phyloP scores from a whole-genome alignment of 2,888 invertebrate species.

The Sericinus montela region DNA sequence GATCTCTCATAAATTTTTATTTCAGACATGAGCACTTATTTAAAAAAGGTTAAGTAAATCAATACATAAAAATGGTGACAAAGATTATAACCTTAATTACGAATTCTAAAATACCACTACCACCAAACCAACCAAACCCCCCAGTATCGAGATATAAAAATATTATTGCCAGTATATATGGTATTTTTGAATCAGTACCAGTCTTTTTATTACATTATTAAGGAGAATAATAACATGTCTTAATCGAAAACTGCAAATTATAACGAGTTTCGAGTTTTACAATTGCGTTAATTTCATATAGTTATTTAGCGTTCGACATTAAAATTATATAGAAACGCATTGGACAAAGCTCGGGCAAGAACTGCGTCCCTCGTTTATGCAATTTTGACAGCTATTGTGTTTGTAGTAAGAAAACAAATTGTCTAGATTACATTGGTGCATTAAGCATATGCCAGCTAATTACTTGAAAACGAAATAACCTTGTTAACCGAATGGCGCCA shows the following conservation, averaged over 20 bases:
- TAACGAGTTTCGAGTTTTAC: conserved; percentile 9
- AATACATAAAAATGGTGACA: too few relatives aligned
- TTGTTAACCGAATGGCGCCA: conserved; percentile 18
- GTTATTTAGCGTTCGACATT: conserved; percentile 11
- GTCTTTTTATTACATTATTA: neutral
- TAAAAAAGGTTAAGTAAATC: too few relatives aligned
- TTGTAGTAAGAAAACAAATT: neutral
- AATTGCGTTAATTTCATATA: conserved; percentile 1
- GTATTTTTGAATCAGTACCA: neutral
- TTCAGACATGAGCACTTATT: too few relatives aligned
- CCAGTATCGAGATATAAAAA: too few relatives aligned
- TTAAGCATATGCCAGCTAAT: conserved; percentile 10
- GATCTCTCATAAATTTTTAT: too few relatives aligned
- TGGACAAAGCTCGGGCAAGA: conserved; percentile 3
- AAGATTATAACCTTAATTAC: too few relatives aligned
- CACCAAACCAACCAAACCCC: too few relatives aligned
- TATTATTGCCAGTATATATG: neutral
- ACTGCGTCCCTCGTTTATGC: neutral
- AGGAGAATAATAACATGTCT: conserved; percentile 1
- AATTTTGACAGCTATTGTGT: conserved; percentile 1
- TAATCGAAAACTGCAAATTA: conserved; percentile 14
- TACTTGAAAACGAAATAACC: conserved; percentile 14
- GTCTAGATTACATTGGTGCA: neutral
- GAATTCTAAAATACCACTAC: too few relatives aligned
- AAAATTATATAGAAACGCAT: conserved; percentile 9